Evolutionary conservation across 2,113 vertebrate genomes (phyloP), one percentile per base, ranked within the genome.

Genomic region (Micronycteris hirsuta): DNA sequence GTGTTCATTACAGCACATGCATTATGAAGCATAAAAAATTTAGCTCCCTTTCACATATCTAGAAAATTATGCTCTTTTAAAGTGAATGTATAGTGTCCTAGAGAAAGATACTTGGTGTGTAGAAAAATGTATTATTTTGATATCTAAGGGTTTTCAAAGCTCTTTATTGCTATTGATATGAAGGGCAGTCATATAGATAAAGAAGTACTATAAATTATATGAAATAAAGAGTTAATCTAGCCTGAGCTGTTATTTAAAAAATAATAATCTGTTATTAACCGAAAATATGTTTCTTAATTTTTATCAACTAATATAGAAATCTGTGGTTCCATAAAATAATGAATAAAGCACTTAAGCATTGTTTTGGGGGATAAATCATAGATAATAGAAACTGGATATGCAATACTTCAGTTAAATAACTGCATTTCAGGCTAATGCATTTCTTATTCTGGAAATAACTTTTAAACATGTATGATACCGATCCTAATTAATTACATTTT

Each of bases 281-380:
- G 95, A 65, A 87, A 98, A 91, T 91, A 97, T 52, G 8, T 95
- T 95, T 93, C 54, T 88, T 65, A 98, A 45, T 63, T 96, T 97
- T 38, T 86, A 92, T 95, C 97, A 97, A 97, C 98, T 98, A 98
- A 97, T 97, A 93, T 93, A 97, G 61, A 98, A 96, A 82, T 98
- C 61, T 93, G 41, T 2, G 2, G 83, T 96, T 67, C 94, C 71
- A 86, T 19, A 84, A 87, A 11, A 20, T 96, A 97, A 97, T 93
- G 77, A 89, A 89, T 80, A 94, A 90, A 74, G 90, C 33, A 49
- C 47, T 68, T 96, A 85, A 96, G 84, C 74, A 96, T 91, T 97
- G 26, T 89, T 98, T 95, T 83, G 80, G 96, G 58, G 47, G 98
- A 80, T 92, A 73, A 97, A 96, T 94, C 49, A 94, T 96, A 52